A percentile compares a stretch with the other conserved stretches of the same genome.
Evolutionary conservation across 2,797 vertebrate genomes (phyloP).

Genomic region (Tenualosa ilisha): DNA sequence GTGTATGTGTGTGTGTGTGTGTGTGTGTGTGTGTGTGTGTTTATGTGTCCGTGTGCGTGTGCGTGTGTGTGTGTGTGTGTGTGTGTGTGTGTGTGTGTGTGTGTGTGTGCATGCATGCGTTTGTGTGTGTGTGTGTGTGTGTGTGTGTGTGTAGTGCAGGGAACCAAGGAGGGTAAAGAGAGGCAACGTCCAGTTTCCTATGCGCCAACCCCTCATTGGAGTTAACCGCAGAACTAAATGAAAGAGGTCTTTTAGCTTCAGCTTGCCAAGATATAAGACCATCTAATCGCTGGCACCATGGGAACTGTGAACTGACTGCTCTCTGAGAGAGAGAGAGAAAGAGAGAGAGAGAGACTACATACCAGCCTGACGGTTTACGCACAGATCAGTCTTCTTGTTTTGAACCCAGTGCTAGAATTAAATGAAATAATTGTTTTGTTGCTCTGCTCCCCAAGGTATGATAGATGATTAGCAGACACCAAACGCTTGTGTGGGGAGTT

Average conservation of each 20-base stretch:
- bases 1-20: neutral
- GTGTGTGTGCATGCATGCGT: neutral
- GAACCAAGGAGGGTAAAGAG: conserved; percentile 10
- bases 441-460: conserved; percentile 33
- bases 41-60: neutral
- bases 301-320: conserved; percentile 47
- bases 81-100: neutral
- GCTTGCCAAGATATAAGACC: conserved; percentile 54
- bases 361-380: neutral
- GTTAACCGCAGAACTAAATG: conserved; percentile 53
- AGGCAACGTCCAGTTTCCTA: conserved; percentile 23
- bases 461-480: conserved; percentile 59
- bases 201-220: conserved; percentile 41
- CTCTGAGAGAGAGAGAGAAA: conserved; percentile 3
- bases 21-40: neutral
- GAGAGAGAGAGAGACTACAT: neutral
- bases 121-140: neutral
- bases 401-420: conserved; percentile 50
- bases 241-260: conserved; percentile 66
- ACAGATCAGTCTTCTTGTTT: conserved; percentile 11
- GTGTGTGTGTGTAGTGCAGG: neutral
- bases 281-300: conserved; percentile 55
- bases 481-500: conserved; percentile 51
- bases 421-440: conserved; percentile 57
- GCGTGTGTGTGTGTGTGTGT: neutral